phyloP scores from a whole-genome alignment of 1,140 invertebrate genomes.

The Monomorium pharaonis region DNA sequence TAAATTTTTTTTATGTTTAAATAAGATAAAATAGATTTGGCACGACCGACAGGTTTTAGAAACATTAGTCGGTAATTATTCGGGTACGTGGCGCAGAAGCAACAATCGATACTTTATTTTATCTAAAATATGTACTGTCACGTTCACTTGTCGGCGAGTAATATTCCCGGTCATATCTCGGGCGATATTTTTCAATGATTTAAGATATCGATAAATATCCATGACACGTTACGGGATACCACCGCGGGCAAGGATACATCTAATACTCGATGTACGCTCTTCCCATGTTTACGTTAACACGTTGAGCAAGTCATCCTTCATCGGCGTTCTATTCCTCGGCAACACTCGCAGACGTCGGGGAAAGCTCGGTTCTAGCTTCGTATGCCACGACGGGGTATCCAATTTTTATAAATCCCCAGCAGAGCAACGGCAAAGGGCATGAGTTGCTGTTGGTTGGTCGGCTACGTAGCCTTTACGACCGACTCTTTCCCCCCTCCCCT shows the following conservation, averaged over 20 bases:
- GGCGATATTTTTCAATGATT: slow-evolving; percentile 17
- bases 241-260: background rate
- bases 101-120: background rate
- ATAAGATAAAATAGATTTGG: background rate
- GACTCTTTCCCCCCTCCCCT: background rate
- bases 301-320: slow-evolving; percentile 8
- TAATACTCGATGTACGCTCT: background rate
- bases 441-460: background rate
- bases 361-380: background rate
- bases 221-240: background rate
- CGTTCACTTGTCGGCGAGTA: background rate
- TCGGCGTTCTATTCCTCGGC: background rate
- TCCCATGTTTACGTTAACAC: slow-evolving; percentile 21
- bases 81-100: background rate
- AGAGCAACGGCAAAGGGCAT: background rate
- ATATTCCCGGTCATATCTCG: background rate
- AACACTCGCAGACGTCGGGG: background rate
- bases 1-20: background rate
- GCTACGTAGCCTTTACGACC: background rate
- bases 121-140: background rate
- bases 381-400: background rate
- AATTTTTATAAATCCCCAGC: slow-evolving; percentile 40
- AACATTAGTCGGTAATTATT: background rate
- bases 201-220: slow-evolving; percentile 21
- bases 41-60: background rate